Conservation (phyloP, 2,797 vertebrate genomes). For the Luscinia megarhynchos region DNA sequence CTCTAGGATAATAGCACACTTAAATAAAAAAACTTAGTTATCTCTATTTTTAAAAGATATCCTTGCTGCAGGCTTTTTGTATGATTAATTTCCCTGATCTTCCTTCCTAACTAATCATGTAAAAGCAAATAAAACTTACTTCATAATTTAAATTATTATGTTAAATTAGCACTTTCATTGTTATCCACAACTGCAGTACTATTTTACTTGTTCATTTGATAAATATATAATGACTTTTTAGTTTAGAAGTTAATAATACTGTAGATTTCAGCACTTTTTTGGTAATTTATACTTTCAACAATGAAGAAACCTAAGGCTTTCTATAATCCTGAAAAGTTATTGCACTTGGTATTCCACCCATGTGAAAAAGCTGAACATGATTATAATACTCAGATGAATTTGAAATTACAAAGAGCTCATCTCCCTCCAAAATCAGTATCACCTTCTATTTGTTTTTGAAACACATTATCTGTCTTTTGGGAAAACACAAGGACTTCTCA, state of each 20-base stretch:
- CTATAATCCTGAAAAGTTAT: neutral
- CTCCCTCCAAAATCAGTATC: neutral
- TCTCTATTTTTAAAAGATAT: neutral
- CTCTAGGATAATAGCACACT: neutral
- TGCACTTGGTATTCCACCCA: neutral
- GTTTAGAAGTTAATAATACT: neutral
- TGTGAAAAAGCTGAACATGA: neutral
- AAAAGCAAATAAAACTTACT: neutral
- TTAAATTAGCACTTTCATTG: neutral
- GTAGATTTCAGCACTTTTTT: neutral
- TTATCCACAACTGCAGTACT: neutral
- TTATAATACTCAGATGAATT: neutral
- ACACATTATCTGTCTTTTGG: neutral
- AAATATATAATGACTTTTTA: neutral
- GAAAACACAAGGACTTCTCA: neutral
- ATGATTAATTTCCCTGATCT: neutral
- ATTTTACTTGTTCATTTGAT: neutral
- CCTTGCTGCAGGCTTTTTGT: neutral
- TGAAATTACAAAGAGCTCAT: neutral
- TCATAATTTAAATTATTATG: neutral
- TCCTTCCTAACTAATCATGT: neutral
- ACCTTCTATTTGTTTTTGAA: neutral
- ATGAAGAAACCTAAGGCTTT: neutral
- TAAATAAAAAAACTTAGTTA: neutral
- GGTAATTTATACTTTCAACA: neutral